Evolutionary conservation across 2,888 invertebrate genomes (phyloP), one percentile per base, ranked within the genome.

Genomic region (Spisula solida): DNA sequence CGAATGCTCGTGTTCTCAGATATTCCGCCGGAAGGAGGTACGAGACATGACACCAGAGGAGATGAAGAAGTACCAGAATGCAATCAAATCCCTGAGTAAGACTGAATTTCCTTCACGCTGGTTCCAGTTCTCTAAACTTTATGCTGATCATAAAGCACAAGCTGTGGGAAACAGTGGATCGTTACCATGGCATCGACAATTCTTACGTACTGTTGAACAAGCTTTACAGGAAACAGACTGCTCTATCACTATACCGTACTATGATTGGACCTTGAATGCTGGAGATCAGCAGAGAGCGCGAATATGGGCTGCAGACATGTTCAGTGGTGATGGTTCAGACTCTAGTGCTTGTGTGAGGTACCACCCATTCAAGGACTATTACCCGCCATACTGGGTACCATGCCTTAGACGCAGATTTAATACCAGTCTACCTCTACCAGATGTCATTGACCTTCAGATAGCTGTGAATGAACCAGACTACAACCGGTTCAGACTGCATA

Each of bases 231-330:
- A 93, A 41, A 91, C 94, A 47, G 94, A 96, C 87, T 96, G 96
- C 88, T 92, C 94, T 4, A 90, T 96, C n/a, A 93, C 96, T 0
- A 96, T 96, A 81, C 96, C 96, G 0, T 96, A 96, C 87, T 96
- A 95, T 92, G 96, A 96, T 90, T 96, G 96, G 96, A 96, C 96
- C 34, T 87, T 96, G 47, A 96, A 96, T 93, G 94, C 94, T 25
- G 96, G 96, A 0, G 92, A 93, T 34, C 92, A 95, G 31, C 91
- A 94, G 47, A 94, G 92, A 31, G 95, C 96, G 0, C 87, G 93
- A 8, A 92, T 96, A 34, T 96, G 96, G 96, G 95, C 96, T 29
- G 95, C 95, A 10, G 95, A 95, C 85, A 91, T 94, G 86, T 96
- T 96, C 92, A 96, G 96, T 31, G 96, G 96, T 8, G 95, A 96